Conservation (phyloP, 2,113 vertebrate species). For the Pygoscelis antarcticus region DNA sequence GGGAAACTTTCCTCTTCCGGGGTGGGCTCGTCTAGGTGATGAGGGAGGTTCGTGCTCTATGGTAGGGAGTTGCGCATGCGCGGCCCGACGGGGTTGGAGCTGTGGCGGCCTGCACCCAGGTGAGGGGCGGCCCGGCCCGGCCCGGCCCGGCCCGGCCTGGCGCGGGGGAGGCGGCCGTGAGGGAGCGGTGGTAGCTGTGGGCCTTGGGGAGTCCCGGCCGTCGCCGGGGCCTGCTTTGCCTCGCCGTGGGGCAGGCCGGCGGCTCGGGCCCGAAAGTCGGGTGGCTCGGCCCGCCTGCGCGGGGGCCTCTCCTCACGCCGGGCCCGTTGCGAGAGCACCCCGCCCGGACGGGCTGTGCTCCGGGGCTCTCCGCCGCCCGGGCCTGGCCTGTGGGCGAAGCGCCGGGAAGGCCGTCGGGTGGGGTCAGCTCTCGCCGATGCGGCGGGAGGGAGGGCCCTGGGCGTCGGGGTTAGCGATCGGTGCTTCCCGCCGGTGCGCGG, state of each 20-base stretch:
- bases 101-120: neutral
- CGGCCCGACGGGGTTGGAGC: neutral
- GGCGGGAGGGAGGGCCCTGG: neutral
- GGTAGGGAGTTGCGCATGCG: neutral
- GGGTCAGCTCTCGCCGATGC: neutral
- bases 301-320: neutral
- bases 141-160: neutral
- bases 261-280: neutral
- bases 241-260: neutral
- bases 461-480: too few relatives aligned
- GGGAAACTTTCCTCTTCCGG: neutral
- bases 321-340: neutral
- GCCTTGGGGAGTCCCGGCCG: too few relatives aligned
- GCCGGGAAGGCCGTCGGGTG: neutral
- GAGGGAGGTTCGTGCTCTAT: neutral
- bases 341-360: neutral
- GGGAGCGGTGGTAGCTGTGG: neutral
- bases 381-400: neutral
- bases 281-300: neutral
- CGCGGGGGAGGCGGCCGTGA: accelerated
- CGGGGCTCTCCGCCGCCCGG: neutral
- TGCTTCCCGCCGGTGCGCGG: neutral
- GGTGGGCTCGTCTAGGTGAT: neutral
- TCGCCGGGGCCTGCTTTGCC: neutral
- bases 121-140: neutral